Conservation (phyloP, 1,140 invertebrate genomes). For the Aporrectodea caliginosa region DNA sequence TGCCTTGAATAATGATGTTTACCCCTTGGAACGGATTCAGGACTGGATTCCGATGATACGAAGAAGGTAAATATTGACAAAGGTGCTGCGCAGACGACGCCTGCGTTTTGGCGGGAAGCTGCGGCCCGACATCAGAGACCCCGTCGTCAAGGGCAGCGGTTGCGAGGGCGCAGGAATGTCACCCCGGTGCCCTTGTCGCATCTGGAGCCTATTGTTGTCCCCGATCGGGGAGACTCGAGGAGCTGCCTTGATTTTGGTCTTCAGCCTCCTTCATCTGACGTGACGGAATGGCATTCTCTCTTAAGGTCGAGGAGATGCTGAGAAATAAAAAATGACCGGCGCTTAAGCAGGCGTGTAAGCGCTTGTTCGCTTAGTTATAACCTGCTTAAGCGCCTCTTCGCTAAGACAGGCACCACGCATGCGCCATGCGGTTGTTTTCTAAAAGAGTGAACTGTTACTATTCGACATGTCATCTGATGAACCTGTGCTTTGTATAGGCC, state of each 20-base stretch:
- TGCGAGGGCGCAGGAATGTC: background rate
- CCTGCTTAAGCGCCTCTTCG: no score
- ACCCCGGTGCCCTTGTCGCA: background rate
- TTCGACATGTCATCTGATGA: no score
- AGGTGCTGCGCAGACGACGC: background rate
- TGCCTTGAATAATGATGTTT: background rate
- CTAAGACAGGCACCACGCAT: no score
- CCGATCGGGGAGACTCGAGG: background rate
- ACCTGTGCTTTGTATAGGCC: no score
- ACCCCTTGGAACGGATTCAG: background rate
- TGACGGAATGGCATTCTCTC: background rate
- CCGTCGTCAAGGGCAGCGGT: background rate
- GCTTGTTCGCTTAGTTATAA: no score
- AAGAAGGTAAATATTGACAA: background rate
- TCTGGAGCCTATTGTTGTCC: background rate
- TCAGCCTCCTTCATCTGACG: background rate
- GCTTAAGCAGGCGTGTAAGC: no score
- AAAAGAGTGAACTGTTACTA: no score
- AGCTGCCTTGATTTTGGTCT: no score
- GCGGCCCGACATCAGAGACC: background rate
- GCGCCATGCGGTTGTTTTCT: no score
- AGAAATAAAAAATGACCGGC: no score
- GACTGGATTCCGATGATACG: background rate
- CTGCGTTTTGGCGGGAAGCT: background rate
- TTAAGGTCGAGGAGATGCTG: no score